Evolutionary conservation across 2,888 invertebrate species (phyloP), one percentile per base, ranked within the genome.

Genomic region (Eustalomyia histrio): DNA sequence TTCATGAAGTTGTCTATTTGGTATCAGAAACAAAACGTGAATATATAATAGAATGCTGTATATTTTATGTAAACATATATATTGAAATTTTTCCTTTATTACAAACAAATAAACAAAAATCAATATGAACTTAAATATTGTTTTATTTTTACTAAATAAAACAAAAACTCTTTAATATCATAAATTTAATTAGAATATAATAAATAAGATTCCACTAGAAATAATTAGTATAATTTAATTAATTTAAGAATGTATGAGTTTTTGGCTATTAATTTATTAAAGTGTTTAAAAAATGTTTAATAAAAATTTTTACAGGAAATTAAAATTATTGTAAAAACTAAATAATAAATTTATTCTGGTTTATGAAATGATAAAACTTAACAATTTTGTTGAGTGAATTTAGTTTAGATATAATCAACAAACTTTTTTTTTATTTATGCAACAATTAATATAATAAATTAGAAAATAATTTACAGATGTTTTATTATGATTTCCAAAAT

Each of bases 1-100:
- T 67, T 79, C 68, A 82, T 79, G 72, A 71, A 65, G 47, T 75
- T 72, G 79, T 82, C 67, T 72, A 71, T 73, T 67, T 67, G 78
- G 61, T 55, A 65, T 61, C 18, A 17, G 60, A 29, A 47, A 53
- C 53, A 71, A 72, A 61, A 63, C 33, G 64, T 73, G 63, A 73
- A 64, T 57, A 47, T 57, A 64, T 33, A 47, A 43, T n/a, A 50
- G 50, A 57, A 50, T 29, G 14, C 18, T 47, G n/a, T 47, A 7
- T 47, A 1, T 47, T 47, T n/a, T 47, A 47, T 47, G n/a, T 60
- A 67, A 61, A 67, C 60, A 67, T 39, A 39, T 12, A 39, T 39
- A 39, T 39, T 39, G 14, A 47, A 18, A 43, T 76, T 55, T 55
- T 68, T 53, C n/a, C 39, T 52, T 53, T 16, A 55, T 43, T 18